Base-by-base conservation (phyloP, 2,888 invertebrate species). In the Antheraea yamamai region DNA sequence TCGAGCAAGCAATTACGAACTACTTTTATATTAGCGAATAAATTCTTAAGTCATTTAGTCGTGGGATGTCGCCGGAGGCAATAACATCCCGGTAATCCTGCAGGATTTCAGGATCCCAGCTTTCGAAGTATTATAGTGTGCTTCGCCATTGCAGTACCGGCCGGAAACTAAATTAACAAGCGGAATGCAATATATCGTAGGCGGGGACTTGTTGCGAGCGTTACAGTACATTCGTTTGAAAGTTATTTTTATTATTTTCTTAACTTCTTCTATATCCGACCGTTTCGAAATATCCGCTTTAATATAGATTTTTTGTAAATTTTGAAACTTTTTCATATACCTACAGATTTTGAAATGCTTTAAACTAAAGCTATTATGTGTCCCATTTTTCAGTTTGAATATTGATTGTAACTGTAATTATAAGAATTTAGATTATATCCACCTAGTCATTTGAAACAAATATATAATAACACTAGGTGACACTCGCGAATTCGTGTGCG, bases 71-170 rank as follows among this genome's bases (percentile, higher is more conserved):
- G 74, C 70, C 72, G 51, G 75, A 70, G 87, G 91, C 89, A 91
- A 92, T 92, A 91, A 89, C 87, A 80, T 82, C 79, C 80, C 79
- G 81, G 88, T 92, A 93, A 93, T 93, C 92, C 92, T 76, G 58
- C 76, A 80, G 83, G 87, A 86, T 86, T 84, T 83, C 84, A 84
- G 85, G 83, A 80, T 84, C 77, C 35, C 80, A 80, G 79, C 75
- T 78, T 78, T 80, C 78, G 82, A 58, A 83, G 82, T 85, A 84
- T 86, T 86, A 88, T 88, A 90, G 88, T 87, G 85, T 88, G 87
- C 85, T 84, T 85, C 82, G 78, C 86, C 75, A 82, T 83, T 86
- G 88, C 87, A 87, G 83, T 87, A 82, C 82, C 80, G 75, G 80
- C 80, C 83, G 80, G 82, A 81, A 83, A 85, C 85, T 89, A 89